These are phyloP conservation scores for Bolinopsis microptera DNA, from an alignment of 37 sponge, comb jelly and placozoan species.

Conservation along the genomic window DNA sequence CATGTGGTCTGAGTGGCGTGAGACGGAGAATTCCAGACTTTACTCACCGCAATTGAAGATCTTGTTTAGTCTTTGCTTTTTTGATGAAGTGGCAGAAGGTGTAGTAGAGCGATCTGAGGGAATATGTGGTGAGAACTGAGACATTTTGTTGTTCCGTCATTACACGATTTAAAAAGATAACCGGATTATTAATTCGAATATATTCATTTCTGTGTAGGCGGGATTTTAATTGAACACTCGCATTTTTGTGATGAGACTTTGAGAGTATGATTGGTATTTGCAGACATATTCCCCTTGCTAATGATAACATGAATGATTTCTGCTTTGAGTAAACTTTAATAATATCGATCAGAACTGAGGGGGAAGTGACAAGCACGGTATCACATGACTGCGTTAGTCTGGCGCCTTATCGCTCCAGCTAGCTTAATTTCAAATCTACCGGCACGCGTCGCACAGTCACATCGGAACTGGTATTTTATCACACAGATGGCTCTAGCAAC, in stretches of 20 bases:
- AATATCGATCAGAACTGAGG: neutral
- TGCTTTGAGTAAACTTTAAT: neutral
- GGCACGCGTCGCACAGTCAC: neutral
- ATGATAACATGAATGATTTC: neutral
- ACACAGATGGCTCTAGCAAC: too few relatives aligned
- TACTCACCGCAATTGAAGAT: slow-evolving; percentile 4
- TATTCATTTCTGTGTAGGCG: neutral
- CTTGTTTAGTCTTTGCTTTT: slow-evolving; percentile 9
- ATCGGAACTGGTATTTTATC: too few relatives aligned
- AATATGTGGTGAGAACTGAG: neutral
- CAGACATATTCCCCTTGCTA: neutral
- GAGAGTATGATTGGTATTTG: neutral
- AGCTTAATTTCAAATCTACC: too few relatives aligned
- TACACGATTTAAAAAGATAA: neutral
- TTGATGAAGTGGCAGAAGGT: slow-evolving; percentile 28
- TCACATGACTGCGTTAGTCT: neutral
- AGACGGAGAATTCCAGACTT: neutral
- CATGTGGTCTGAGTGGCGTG: neutral
- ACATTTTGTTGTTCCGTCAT: neutral
- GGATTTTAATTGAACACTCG: neutral
- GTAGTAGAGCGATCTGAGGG: slow-evolving; percentile 16
- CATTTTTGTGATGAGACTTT: neutral
- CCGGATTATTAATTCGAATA: neutral
- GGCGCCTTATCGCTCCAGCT: neutral
- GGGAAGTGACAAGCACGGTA: neutral